Base-by-base conservation (phyloP, 2,113 vertebrate genomes). In the Limanda limanda region DNA sequence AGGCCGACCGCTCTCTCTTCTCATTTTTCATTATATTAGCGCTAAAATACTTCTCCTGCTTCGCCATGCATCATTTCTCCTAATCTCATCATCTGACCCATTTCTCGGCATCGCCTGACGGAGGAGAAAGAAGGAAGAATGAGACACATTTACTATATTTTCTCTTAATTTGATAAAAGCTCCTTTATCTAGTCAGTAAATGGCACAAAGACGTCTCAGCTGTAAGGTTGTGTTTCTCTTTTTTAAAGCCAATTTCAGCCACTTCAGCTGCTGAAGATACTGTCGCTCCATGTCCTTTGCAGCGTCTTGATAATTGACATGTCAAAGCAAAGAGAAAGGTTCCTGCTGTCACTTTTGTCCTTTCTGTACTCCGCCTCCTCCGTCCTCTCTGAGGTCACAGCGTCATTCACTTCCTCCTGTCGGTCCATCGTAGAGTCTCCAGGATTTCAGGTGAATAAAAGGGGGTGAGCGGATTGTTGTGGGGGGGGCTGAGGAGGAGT, bases 21-120 rank as follows among this genome's bases (percentile, higher is more conserved):
- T 85, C 78, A 84, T 90, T 86, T 91, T 85, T 90, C 63, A 89
- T 86, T 61, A 69, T 65, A 82, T 83, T 83, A 67, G 78, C 71
- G 64, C 63, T 88, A 24, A 88, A 89, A 65, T 70, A 68, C 81
- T 61, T 48, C 66, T 42, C 68, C 65, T 63, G 2, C 77, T 77
- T 69, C 14, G 9, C 51, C 66, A 58, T 74, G 68, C 85, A 85
- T 88, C 83, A 87, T 85, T 64, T 68, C n/a, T 84, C 69, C 57
- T 74, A 68, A 84, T 82, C 83, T 88, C 71, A 31, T 48, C 51
- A 76, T 52, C 76, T 89, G 83, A 80, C 81, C 87, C 75, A 83
- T 79, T 87, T 91, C 79, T 71, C 40, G 42, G 79, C 1, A 17
- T 11, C 10, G 18, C 64, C 18, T 65, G 40, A 71, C 21, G 10